phyloP scores from a whole-genome alignment of 2,113 vertebrate genomes.

The Phoxinus phoxinus region DNA sequence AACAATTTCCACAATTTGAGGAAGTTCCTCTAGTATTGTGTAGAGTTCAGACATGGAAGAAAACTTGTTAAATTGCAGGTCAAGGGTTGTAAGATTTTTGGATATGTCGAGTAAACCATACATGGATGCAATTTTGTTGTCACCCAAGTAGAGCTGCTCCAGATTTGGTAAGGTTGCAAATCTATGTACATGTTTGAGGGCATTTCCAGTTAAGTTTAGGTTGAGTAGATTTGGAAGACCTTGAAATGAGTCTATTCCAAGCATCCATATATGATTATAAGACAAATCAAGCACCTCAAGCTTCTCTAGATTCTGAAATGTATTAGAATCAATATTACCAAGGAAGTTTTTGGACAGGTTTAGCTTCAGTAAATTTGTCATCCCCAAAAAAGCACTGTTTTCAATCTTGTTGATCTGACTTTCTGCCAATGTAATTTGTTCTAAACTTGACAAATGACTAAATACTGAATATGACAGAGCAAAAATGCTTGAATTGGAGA shows the following conservation, averaged over 20 bases:
- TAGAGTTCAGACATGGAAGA: slow-evolving; percentile 73
- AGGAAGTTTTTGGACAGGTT: slow-evolving; percentile 85
- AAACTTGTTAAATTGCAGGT: slow-evolving; percentile 79
- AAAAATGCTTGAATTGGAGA: slow-evolving; percentile 78
- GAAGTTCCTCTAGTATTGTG: slow-evolving; percentile 65
- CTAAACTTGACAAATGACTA: slow-evolving; percentile 64
- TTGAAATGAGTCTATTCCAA: slow-evolving; percentile 73
- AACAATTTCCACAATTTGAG: slow-evolving; percentile 66
- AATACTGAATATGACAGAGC: slow-evolving; percentile 75
- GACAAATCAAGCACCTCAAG: slow-evolving; percentile 80
- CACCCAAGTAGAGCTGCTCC: slow-evolving; percentile 61
- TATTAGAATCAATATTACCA: slow-evolving; percentile 75
- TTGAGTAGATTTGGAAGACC: slow-evolving; percentile 68
- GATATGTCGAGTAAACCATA: neutral
- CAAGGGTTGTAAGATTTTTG: slow-evolving; percentile 60
- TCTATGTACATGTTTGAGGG: slow-evolving; percentile 69
- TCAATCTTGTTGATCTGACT: slow-evolving; percentile 85
- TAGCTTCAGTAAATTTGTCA: slow-evolving; percentile 74
- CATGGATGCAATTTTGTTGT: slow-evolving; percentile 78
- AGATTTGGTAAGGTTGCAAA: slow-evolving; percentile 71
- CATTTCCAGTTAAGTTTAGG: slow-evolving; percentile 83
- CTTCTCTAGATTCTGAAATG: slow-evolving; percentile 75
- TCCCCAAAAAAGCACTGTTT: slow-evolving; percentile 77
- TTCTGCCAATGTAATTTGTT: slow-evolving; percentile 73
- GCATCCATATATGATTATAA: slow-evolving; percentile 83